Evolutionary conservation across 2,113 vertebrate genomes (phyloP).

Genomic region (Daphoenositta chrysoptera): DNA sequence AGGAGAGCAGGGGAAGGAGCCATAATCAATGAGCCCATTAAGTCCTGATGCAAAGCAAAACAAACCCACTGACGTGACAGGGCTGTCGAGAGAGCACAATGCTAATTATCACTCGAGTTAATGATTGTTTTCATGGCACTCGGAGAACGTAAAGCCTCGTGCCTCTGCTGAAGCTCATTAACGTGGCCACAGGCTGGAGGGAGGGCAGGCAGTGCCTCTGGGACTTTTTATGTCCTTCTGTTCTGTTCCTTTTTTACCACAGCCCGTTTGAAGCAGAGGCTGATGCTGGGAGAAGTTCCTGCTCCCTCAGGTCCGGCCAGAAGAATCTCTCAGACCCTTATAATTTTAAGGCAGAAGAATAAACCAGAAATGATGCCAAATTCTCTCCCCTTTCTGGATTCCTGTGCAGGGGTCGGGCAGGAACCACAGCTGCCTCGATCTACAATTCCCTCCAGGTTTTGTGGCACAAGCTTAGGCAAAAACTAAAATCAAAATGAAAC

Average conservation of each 20-base stretch:
- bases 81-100: neutral
- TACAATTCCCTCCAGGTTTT: neutral
- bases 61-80: neutral
- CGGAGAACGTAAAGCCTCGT: neutral
- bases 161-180: neutral
- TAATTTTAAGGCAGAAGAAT: neutral
- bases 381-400: neutral
- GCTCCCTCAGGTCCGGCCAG: neutral
- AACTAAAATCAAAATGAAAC: neutral
- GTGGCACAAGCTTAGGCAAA: neutral
- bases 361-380: neutral
- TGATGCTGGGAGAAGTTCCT: neutral
- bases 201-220: neutral
- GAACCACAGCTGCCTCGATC: neutral
- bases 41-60: neutral
- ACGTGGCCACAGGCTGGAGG: neutral
- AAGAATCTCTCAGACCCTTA: neutral
- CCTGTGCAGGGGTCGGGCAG: accelerated
- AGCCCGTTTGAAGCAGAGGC: neutral
- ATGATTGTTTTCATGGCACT: neutral
- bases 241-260: neutral
- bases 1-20: neutral
- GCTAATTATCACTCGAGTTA: neutral
- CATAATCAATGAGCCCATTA: neutral
- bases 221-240: neutral